Conservation (phyloP, 2,797 vertebrate species). For the Sebastes reedi region DNA sequence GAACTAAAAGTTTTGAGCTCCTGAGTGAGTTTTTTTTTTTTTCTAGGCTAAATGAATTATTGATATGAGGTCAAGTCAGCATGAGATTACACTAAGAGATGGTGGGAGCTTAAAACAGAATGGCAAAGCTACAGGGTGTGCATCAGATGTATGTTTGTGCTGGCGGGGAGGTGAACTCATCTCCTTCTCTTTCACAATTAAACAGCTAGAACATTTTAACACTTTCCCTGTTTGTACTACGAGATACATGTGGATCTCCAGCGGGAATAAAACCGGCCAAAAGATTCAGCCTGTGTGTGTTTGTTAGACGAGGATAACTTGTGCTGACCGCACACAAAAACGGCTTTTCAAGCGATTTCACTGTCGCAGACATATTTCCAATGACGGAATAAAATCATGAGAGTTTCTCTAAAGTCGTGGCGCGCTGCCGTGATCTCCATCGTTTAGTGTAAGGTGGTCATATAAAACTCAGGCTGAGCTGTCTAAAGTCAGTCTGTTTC, state of each 20-base stretch:
- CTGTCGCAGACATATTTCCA: too few species aligned
- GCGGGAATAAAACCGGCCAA: too few species aligned
- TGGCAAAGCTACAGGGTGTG: constrained; percentile 26
- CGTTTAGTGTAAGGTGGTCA: too few species aligned
- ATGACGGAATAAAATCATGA: too few species aligned
- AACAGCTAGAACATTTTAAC: neutral
- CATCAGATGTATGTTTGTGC: constrained; percentile 15
- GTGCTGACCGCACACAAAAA: too few species aligned
- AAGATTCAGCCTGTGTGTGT: neutral
- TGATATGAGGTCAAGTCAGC: constrained; percentile 2
- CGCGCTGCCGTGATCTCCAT: too few species aligned
- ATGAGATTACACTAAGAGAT: constrained; percentile 59
- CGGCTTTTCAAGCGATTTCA: too few species aligned
- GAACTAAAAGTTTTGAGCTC: constrained; percentile 56
- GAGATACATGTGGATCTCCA: neutral
- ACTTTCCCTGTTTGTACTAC: neutral
- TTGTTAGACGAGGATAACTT: neutral
- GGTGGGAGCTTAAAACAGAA: constrained; percentile 5
- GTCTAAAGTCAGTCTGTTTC: too few species aligned
- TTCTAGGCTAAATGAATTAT: constrained; percentile 20
- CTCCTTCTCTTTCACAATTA: neutral
- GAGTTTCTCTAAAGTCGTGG: too few species aligned
- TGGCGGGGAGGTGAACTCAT: neutral
- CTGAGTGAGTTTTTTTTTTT: constrained; percentile 26
- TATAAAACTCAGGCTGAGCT: too few species aligned